Conservation (phyloP, 2,888 invertebrate genomes). For the Caenorhabditis sp. region DNA sequence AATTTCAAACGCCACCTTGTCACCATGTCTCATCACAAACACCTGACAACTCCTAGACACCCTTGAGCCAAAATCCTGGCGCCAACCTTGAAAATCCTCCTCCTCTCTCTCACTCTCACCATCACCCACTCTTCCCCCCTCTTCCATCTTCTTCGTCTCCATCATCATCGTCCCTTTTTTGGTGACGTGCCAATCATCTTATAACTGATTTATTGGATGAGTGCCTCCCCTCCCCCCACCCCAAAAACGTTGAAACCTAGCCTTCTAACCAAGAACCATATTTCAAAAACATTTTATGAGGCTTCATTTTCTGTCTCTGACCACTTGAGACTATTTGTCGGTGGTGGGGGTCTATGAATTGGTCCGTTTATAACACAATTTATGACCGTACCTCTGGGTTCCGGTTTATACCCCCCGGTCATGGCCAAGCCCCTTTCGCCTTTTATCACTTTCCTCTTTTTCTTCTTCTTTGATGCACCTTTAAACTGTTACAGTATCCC, state of each 20-base stretch:
- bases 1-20: background rate
- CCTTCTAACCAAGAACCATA: constrained; percentile 44
- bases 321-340: background rate
- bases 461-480: background rate
- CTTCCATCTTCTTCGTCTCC: background rate
- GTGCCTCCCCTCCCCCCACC: constrained; percentile 26
- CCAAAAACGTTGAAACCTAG: constrained; percentile 51
- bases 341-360: background rate
- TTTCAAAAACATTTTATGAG: constrained; percentile 59
- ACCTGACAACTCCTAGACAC: constrained; percentile 31
- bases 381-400: too few species aligned
- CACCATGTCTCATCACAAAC: background rate
- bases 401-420: constrained; percentile 51
- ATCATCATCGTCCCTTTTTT: constrained; percentile 22
- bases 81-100: constrained; percentile 40
- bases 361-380: constrained; percentile 37
- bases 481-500: background rate
- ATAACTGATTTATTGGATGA: constrained; percentile 64
- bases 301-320: background rate
- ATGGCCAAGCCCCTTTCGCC: constrained; percentile 24
- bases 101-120: background rate
- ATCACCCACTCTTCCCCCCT: background rate
- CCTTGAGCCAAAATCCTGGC: constrained; percentile 17
- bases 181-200: constrained; percentile 64
- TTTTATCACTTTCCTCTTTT: constrained; percentile 25